Conservation (phyloP, 2,113 vertebrate genomes). For the rabbit (Oryctolagus cuniculus) region mOryCun1.1 NC_091442.1:61398501-61399000, state of each 20-base stretch:
- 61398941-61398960: neutral
- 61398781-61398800: neutral
- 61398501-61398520: neutral
- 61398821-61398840: neutral
- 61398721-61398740: neutral
- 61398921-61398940: neutral
- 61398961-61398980: neutral
- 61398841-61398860: conserved; percentile 28
- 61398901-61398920: neutral
- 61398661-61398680: neutral
- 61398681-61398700: neutral
- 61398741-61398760: neutral
- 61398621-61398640: neutral
- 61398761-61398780: neutral
- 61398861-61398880: conserved; percentile 42
- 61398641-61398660: neutral
- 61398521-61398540: neutral
- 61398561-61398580: neutral
- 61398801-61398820: neutral
- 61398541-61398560: neutral
- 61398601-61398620: neutral
- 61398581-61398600: neutral
- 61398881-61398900: conserved; percentile 25
- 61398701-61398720: neutral
- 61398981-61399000: neutral